Evolutionary conservation across 2,888 invertebrate species (phyloP).

Genomic region (Heliothis peltigera): DNA sequence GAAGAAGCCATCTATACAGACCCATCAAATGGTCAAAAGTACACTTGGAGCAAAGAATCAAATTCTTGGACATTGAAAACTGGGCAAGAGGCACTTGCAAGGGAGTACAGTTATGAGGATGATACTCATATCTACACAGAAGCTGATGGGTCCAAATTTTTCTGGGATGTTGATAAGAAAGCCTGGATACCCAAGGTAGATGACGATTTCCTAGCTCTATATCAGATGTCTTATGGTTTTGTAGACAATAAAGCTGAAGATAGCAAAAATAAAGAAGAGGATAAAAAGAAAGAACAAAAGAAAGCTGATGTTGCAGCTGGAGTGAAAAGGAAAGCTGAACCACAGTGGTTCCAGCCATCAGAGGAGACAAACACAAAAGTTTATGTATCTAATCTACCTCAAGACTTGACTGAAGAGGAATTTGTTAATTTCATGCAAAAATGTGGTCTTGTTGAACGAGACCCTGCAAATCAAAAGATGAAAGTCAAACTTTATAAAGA

Average conservation of each 20-base stretch:
- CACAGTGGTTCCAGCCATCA: conserved; percentile 98
- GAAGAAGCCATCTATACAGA: conserved; percentile 94
- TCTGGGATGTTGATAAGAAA: conserved; percentile 97
- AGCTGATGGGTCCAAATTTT: conserved; percentile 96
- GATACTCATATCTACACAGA: conserved; percentile 95
- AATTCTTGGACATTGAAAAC: conserved; percentile 87
- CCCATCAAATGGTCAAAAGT: conserved; percentile 92
- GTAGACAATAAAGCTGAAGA: conserved; percentile 89
- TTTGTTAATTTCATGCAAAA: conserved; percentile 98
- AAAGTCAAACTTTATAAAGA: conserved; percentile 98
- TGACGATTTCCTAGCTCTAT: conserved; percentile 98
- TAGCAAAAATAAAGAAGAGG: conserved; percentile 72
- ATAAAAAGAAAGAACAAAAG: conserved; percentile 74
- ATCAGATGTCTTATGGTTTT: conserved; percentile 98
- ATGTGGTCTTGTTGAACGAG: conserved; percentile 98
- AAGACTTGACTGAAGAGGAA: conserved; percentile 96
- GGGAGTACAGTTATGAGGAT: conserved; percentile 92
- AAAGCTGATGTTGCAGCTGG: conserved; percentile 83
- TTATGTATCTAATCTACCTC: conserved; percentile 97
- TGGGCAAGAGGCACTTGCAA: conserved; percentile 72
- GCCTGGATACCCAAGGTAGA: conserved; percentile 99
- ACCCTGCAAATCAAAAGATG: conserved; percentile 93
- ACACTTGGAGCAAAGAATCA: conserved; percentile 90
- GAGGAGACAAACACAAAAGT: conserved; percentile 97
- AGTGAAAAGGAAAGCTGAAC: conserved; percentile 88